Percentiles rank a stretch among this genome's conserved stretches.
These are phyloP conservation scores for Gymnoscopelus braueri DNA, from an alignment of 2,797 vertebrate genomes.

Conservation along the genomic window DNA sequence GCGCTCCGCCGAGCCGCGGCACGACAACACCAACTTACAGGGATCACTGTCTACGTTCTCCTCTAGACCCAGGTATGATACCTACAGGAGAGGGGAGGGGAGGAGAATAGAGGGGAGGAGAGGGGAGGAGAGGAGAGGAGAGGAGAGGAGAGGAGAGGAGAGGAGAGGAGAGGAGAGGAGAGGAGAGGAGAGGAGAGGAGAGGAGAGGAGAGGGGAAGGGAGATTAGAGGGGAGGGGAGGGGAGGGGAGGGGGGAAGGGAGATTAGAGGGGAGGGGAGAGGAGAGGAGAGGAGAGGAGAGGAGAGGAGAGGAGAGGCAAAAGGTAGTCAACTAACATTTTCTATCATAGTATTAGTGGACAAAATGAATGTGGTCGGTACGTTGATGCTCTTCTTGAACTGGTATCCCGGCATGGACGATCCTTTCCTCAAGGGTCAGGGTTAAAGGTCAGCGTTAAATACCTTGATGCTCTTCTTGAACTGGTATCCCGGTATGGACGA, in stretches of 20 bases:
- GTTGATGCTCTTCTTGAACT: too few relatives aligned
- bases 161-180: constrained; percentile 23
- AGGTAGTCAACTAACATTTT: too few relatives aligned
- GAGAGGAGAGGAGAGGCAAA: too few relatives aligned
- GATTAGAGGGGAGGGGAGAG: too few relatives aligned
- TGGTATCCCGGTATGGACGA: constrained; percentile 94
- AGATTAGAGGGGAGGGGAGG: too few relatives aligned
- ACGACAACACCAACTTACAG: constrained; percentile 92
- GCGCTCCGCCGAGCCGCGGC: constrained; percentile 89
- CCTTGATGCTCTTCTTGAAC: constrained; percentile 99
- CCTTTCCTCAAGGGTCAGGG: too few relatives aligned
- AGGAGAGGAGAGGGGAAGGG: constrained; percentile 22
- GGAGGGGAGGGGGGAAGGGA: too few relatives aligned
- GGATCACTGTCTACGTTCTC: constrained; percentile 91
- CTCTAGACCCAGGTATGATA: constrained; percentile 91
- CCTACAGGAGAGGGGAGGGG: constrained; percentile 70
- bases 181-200: constrained; percentile 22
- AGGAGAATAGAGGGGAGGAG: background rate
- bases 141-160: constrained; percentile 21
- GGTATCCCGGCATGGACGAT: too few relatives aligned
- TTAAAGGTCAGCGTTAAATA: constrained; percentile 40
- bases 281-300: constrained; percentile 32
- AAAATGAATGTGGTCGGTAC: too few relatives aligned
- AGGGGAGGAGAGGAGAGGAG: constrained; percentile 20
- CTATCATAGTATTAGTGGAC: too few relatives aligned